Conservation (phyloP, 2,888 invertebrate genomes). For the Magallana nippona region DNA sequence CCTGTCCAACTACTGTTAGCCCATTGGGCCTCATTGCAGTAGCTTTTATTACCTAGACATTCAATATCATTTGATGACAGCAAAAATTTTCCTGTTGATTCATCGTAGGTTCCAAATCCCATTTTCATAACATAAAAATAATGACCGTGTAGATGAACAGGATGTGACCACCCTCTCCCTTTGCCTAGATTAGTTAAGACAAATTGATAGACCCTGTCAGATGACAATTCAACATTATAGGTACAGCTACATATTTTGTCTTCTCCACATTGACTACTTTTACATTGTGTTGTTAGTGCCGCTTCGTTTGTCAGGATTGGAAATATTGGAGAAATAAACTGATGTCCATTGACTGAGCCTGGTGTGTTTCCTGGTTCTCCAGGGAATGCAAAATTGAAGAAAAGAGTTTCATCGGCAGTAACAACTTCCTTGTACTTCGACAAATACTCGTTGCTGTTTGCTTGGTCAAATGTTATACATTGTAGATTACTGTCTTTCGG, state of each 20-base stretch:
- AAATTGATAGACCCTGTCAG: conserved; percentile 55
- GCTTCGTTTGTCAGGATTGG: conserved; percentile 51
- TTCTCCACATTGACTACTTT: conserved; percentile 26
- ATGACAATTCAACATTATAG: conserved; percentile 39
- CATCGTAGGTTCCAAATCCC: conserved; percentile 48
- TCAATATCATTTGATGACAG: conserved; percentile 41
- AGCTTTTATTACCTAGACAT: not conserved
- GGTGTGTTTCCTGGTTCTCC: conserved; percentile 54
- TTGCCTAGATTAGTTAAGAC: conserved; percentile 58
- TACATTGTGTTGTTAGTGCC: not conserved
- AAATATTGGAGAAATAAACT: conserved; percentile 49
- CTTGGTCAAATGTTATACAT: too few species aligned
- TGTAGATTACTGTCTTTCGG: too few species aligned
- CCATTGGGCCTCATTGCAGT: not conserved
- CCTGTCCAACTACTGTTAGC: not conserved
- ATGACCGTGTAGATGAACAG: conserved; percentile 70
- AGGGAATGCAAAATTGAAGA: conserved; percentile 66
- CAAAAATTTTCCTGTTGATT: conserved; percentile 28
- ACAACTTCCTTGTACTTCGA: conserved; percentile 13
- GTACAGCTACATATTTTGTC: conserved; percentile 61
- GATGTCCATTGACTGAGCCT: conserved; percentile 61
- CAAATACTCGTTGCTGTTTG: too few species aligned
- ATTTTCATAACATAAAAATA: conserved; percentile 65
- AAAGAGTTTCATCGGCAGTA: conserved; percentile 33
- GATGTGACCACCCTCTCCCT: conserved; percentile 63